Evolutionary conservation across 30 jellyfish, hydroid and myxozoan species (phyloP), one percentile per base, ranked within the genome.

Genomic region (Rhopilema esculentum): DNA sequence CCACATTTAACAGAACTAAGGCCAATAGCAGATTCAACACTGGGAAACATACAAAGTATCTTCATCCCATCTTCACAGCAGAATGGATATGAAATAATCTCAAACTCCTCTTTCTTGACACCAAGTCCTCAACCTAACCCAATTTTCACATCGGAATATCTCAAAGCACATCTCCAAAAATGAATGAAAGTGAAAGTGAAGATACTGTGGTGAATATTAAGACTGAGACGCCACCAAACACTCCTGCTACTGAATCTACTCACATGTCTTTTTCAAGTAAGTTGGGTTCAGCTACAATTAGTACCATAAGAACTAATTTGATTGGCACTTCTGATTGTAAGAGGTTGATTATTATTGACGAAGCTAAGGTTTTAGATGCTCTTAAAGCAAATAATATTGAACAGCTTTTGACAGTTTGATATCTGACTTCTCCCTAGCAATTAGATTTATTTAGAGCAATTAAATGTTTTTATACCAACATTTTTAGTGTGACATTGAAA

Each of bases 141-240:
- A 16, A 94, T 91, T 28, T 91, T 91, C 65, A 91, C 97, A 82
- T 91, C 30, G 97, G 97, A 23, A 71, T 91, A 77, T 91, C 97
- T 2, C 89, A 57, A 21, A 77, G 90, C 66, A 33, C 89, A 6
- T 27, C 97, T 23, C 66, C 84, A 1, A 72, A 83, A 52, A 51
- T 79, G 8, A 75, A 22, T 16, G 82, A 70, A 31, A 81, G 67
- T 32, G 88, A 62, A 57, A 65, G 40, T 15, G 94, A 71, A 49
- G 91, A 91, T 15, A 80, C 69, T 6, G 82, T 69, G n/a, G 86
- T 85, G 49, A 85, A 66, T 30, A 91, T 82, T 9, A 91, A 91
- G 86, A 91, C 97, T 18, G 97, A 91, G 32, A 91, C 97, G 29
- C 97, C 97, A 12, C 97, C 97, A 22, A 90, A 91, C 82, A 91